Evolutionary conservation across 1,140 invertebrate species (phyloP).

Genomic region (Neuroterus valhalla): DNA sequence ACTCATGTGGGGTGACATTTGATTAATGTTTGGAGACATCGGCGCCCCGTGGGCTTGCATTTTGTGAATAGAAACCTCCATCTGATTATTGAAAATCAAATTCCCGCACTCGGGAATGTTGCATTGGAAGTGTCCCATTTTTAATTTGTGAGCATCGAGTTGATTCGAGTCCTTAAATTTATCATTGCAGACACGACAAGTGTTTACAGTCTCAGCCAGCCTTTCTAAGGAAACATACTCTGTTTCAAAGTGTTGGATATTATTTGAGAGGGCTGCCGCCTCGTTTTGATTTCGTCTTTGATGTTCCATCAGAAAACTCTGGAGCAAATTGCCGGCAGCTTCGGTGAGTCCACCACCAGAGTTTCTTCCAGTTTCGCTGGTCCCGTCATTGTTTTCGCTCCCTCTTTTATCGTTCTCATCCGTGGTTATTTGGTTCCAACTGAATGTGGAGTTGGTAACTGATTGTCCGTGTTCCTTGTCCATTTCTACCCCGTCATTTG

Average conservation of each 20-base stretch:
- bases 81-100: constrained; percentile 62
- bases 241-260: constrained; percentile 60
- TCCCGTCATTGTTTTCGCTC: constrained; percentile 35
- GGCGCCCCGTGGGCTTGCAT: constrained; percentile 65
- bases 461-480: constrained; percentile 35
- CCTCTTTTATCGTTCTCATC: constrained; percentile 42
- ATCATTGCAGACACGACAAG: constrained; percentile 73
- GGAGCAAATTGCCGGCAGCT: constrained; percentile 59
- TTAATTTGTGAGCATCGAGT: constrained; percentile 69
- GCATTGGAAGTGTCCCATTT: constrained; percentile 73
- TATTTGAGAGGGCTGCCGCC: constrained; percentile 51
- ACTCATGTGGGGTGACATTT: constrained; percentile 44
- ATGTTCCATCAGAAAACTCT: constrained; percentile 70
- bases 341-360: constrained; percentile 39
- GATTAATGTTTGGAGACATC: constrained; percentile 62
- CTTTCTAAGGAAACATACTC: constrained; percentile 74
- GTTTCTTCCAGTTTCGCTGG: constrained; percentile 33
- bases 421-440: constrained; percentile 65
- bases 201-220: constrained; percentile 69
- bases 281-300: constrained; percentile 67
- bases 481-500: background rate
- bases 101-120: constrained; percentile 69
- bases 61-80: constrained; percentile 70
- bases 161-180: constrained; percentile 71
- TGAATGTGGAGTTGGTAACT: constrained; percentile 48